phyloP scores from a whole-genome alignment of 2,797 vertebrate species.

The Melanotaenia pygmaea region DNA sequence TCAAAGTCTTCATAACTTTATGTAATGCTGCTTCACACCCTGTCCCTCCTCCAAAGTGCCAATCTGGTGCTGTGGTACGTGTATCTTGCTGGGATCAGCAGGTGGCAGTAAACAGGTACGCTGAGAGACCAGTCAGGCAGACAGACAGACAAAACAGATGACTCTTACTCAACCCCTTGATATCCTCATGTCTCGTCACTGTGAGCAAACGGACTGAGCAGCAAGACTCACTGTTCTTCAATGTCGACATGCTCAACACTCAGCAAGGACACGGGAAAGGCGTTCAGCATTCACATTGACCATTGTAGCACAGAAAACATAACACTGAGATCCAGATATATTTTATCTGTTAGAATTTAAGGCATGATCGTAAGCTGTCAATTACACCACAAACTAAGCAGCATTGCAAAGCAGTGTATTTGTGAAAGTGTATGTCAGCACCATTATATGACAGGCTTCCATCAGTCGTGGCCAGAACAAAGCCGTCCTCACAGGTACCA shows the following conservation, averaged over 20 bases:
- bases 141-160: constrained; percentile 67
- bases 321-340: neutral
- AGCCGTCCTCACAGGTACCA: constrained; percentile 65
- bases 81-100: constrained; percentile 72
- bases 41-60: constrained; percentile 54
- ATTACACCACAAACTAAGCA: constrained; percentile 3
- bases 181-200: constrained; percentile 57
- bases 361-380: neutral
- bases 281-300: constrained; percentile 6
- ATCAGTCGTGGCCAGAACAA: constrained; percentile 29
- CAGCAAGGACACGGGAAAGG: neutral
- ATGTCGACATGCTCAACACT: constrained; percentile 9
- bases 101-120: constrained; percentile 83
- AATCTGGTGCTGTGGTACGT: constrained; percentile 67
- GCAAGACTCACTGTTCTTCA: constrained; percentile 22
- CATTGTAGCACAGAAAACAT: constrained; percentile 2
- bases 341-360: neutral
- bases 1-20: constrained; percentile 55
- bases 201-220: constrained; percentile 51
- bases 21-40: constrained; percentile 67
- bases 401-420: constrained; percentile 7
- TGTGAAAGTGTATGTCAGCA: constrained; percentile 2
- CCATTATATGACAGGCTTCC: constrained; percentile 7
- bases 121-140: constrained; percentile 60
- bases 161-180: constrained; percentile 74